These are phyloP conservation scores for Thysanoteuthis rhombus DNA, from an alignment of 2,888 invertebrate species.

Conservation along the genomic window DNA sequence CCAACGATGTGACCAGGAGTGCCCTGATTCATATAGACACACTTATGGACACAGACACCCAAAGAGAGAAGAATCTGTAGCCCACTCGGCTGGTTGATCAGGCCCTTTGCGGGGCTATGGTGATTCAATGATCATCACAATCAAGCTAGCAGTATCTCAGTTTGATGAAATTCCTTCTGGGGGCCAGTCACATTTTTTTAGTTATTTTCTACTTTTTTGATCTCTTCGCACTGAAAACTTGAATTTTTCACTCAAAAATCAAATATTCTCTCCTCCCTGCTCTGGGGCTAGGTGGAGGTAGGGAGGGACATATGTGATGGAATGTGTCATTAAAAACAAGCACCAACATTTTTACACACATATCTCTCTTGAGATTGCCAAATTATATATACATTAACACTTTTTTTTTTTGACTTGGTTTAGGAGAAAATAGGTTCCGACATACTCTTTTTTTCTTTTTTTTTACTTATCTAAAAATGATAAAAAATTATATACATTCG, in stretches of 20 bases:
- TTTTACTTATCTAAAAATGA: background rate
- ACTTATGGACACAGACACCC: too few relatives aligned
- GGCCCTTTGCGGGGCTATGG: too few relatives aligned
- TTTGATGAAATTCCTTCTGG: background rate
- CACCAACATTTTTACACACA: background rate
- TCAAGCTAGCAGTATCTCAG: background rate
- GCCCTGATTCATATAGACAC: too few relatives aligned
- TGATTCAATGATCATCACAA: too few relatives aligned
- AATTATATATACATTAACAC: background rate
- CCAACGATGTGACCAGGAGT: too few relatives aligned
- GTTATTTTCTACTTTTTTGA: background rate
- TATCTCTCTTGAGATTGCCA: background rate
- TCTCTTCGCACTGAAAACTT: background rate
- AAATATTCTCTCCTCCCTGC: background rate
- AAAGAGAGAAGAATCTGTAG: too few relatives aligned
- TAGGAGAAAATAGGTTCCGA: background rate
- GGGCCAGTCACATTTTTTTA: background rate
- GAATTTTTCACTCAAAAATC: background rate
- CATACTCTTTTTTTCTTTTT: background rate
- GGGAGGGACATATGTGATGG: background rate
- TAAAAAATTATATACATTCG: background rate
- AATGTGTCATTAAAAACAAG: background rate
- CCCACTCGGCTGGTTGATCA: too few relatives aligned
- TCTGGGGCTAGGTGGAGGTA: too few relatives aligned
- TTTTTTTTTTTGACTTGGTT: background rate